Evolutionary conservation across 1,140 invertebrate species (phyloP).

Genomic region (Subanguina moxae): DNA sequence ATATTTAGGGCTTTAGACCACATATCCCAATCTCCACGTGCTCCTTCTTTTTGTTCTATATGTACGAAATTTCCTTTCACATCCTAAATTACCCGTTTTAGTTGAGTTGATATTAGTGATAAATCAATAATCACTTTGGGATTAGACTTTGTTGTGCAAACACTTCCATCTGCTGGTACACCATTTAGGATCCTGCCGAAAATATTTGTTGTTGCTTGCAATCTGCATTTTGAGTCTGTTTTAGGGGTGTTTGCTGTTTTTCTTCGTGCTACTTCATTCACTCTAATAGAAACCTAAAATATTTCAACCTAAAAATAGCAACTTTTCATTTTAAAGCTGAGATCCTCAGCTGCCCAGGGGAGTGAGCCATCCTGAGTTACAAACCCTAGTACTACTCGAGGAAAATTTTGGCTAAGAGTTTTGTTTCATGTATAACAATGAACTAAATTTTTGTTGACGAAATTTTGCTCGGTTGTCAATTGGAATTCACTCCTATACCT

Average conservation of each 20-base stretch:
- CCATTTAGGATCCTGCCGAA: conserved; percentile 37
- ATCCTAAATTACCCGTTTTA: conserved; percentile 17
- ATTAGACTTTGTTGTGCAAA: conserved; percentile 11
- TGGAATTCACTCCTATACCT: conserved; percentile 18
- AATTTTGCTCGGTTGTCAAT: too few species aligned
- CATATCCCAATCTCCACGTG: conserved; percentile 20
- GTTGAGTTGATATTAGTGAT: not conserved
- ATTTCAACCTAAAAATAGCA: too few species aligned
- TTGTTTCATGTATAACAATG: too few species aligned
- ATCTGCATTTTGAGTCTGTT: conserved; percentile 18
- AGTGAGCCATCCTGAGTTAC: too few species aligned
- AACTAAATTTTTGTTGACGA: too few species aligned
- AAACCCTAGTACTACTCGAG: too few species aligned
- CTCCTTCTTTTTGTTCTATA: conserved; percentile 35
- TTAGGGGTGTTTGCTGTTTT: conserved; percentile 23
- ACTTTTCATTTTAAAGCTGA: too few species aligned
- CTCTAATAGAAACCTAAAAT: not conserved
- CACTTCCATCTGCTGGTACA: conserved; percentile 19
- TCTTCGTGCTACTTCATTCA: conserved; percentile 10
- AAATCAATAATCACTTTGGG: not conserved
- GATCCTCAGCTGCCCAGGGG: too few species aligned
- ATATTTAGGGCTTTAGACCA: conserved; percentile 28
- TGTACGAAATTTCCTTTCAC: conserved; percentile 35
- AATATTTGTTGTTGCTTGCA: conserved; percentile 36
- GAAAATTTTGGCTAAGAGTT: too few species aligned